Evolutionary conservation across 1,140 invertebrate species (phyloP), one percentile per base, ranked within the genome.

Genomic region (Leptinotarsa lineolata): DNA sequence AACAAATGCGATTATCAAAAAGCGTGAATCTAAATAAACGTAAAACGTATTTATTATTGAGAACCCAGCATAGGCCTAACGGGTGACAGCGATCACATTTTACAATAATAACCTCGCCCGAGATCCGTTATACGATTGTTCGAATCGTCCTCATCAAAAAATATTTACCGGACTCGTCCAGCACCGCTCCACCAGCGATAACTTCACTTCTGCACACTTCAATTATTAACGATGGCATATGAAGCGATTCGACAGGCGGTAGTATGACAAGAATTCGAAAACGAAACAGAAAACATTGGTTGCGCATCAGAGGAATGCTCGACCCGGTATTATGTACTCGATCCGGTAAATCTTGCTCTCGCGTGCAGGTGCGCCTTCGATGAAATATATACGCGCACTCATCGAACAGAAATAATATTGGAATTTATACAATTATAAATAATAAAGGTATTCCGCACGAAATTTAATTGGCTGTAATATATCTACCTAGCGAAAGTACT

Each of bases 201-300:
- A 39, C 2, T 11, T 54, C 48, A 54, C 15, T 54, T 54, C 48
- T 54, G 48, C 48, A 54, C n/a, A 18, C n/a, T 64, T 21, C 61
- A 64, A 30, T 64, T 64, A 64, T 22, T 22, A 22, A 22, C 21
- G 61, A 64, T 64, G 61, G 61, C 61, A 64, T 64, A 64, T 64
- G 61, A 64, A 64, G 61, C 61, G 61, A 21, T 30, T 64, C 24
- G 24, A 64, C 20, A 22, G 21, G 20, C 21, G 16, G 61, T 64
- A 64, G 61, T 22, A 64, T 64, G 61, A 64, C 24, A 15, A 64
- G 61, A 64, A 64, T 64, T 64, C 61, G 20, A 64, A 64, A 64
- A 64, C 21, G 61, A 64, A 64, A 64, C 20, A 64, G 61, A 22
- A 64, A 64, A 64, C 61, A 64, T 15, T 64, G 22, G 61, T 64